Base-by-base conservation (phyloP, 2,113 vertebrate species). In the Cyprinus carpio region DNA sequence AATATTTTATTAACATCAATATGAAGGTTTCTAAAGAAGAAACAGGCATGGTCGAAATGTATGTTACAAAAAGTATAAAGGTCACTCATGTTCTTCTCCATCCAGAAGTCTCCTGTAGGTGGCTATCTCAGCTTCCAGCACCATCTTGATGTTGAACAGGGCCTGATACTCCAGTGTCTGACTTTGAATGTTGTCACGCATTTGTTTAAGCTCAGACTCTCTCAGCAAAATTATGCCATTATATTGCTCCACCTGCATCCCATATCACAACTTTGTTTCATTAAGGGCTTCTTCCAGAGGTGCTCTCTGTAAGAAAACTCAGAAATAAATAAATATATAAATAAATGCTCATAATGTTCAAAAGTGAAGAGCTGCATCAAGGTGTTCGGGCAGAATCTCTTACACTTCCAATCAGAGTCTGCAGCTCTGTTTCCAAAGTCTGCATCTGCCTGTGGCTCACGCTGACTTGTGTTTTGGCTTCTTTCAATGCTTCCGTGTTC, bases 81-180 rank as follows among this genome's bases (percentile, higher is more conserved):
- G 60, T 78, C 29, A 84, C 12, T 0, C 0, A 15, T 2, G 6
- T 71, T 91, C 91, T 37, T 92, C 94, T 13, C 96, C 97, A 0
- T 98, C 97, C 90, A 99, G 94, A 82, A 99, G 96, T 87, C 93
- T 93, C 84, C 95, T 95, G 92, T 99, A 99, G 1, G 95, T 96
- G 54, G 95, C 92, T 7, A 99, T 99, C 92, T 99, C 97, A 18
- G 95, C 97, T 94, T 99, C 98, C 86, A 99, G 94, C 90, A 96
- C 96, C 77, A 94, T 97, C 94, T 99, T 99, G 79, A 96, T 95
- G 91, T 97, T 97, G 46, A 99, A 94, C 72, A 99, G 95, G 76
- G 94, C 84, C 84, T 95, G 94, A 81, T 97, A 97, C 2, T 98
- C 96, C 1, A 93, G 95, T 4, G 92, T 93, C 91, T 98, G 97